These are phyloP conservation scores for Coreius guichenoti DNA, from an alignment of 2,797 vertebrate species.

Conservation along the genomic window DNA sequence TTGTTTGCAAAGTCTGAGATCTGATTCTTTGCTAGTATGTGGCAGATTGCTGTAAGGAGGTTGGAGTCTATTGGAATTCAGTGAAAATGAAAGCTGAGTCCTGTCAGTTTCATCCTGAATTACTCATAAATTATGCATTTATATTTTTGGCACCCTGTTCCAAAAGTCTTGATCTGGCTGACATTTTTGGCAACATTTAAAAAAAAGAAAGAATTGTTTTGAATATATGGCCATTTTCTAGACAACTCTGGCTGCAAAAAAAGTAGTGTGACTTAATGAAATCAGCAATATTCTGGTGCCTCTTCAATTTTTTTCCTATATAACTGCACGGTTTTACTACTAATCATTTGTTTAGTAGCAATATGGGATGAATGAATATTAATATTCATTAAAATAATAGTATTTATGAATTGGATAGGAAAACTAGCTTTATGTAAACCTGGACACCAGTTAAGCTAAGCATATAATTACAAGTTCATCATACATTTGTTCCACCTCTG, in stretches of 20 bases:
- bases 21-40: not conserved
- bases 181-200: not conserved
- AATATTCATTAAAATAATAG: not conserved
- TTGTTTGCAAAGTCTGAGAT: not conserved
- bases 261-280: not conserved
- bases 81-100: not conserved
- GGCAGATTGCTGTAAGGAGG: not conserved
- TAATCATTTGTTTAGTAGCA: not conserved
- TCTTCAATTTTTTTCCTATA: not conserved
- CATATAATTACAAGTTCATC: not conserved
- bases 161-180: not conserved
- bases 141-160: not conserved
- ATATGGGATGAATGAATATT: not conserved
- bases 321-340: not conserved
- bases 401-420: not conserved
- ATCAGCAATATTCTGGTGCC: not conserved
- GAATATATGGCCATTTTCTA: not conserved
- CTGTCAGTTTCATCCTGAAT: not conserved
- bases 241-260: not conserved
- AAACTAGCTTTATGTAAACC: not conserved
- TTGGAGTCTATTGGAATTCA: not conserved
- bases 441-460: not conserved
- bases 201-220: not conserved
- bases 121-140: not conserved
- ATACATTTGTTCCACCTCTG: not conserved